Percentiles rank a stretch among this genome's conserved stretches.
Conservation (phyloP, 2,113 vertebrate species). For the Ochotona curzoniae region DNA sequence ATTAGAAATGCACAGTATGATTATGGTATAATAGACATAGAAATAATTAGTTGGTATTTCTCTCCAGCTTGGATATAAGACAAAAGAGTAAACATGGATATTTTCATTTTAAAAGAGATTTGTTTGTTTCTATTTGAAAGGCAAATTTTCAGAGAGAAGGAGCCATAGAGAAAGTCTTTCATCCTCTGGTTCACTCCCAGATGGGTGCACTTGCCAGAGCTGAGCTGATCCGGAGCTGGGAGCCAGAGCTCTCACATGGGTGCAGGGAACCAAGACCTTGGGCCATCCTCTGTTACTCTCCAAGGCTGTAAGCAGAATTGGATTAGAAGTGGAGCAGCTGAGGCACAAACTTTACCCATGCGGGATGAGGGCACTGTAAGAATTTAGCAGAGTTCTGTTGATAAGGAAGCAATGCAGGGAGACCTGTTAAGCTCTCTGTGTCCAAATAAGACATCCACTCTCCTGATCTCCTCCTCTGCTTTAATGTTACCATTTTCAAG, state of each 20-base stretch:
- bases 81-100: slow-evolving; percentile 19
- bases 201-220: no score
- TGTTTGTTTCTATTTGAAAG: no score
- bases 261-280: no score
- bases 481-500: background rate
- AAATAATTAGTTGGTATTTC: background rate
- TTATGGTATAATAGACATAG: slow-evolving; percentile 8
- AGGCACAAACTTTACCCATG: no score
- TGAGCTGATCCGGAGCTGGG: no score
- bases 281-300: no score
- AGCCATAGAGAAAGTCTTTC: no score
- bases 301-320: no score
- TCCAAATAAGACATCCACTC: background rate
- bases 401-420: background rate
- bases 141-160: no score
- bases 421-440: background rate
- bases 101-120: background rate
- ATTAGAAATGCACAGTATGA: slow-evolving; percentile 38
- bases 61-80: slow-evolving; percentile 35
- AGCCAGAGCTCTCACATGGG: no score
- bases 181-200: no score
- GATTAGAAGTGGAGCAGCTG: no score
- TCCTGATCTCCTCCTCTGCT: background rate
- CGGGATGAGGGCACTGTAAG: background rate
- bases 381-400: slow-evolving; percentile 10